phyloP scores from a whole-genome alignment of 2,888 invertebrate species.

The Aelia acuminata region DNA sequence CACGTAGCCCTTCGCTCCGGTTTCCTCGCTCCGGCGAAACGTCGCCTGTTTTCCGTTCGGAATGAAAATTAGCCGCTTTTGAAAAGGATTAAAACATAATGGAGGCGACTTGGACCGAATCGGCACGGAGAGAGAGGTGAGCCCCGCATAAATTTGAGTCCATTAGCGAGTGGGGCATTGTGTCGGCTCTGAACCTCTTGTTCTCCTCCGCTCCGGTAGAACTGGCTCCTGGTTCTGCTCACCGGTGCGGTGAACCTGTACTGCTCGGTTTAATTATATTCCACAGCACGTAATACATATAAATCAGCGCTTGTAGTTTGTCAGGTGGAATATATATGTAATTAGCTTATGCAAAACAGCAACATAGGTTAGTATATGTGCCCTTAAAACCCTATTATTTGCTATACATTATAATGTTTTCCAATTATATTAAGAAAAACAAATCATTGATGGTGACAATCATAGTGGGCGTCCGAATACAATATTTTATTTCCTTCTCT shows the following conservation, averaged over 20 bases:
- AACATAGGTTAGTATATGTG: too few species aligned
- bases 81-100: constrained; percentile 58
- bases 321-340: too few species aligned
- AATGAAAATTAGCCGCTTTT: constrained; percentile 52
- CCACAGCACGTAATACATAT: too few species aligned
- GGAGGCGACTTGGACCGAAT: constrained; percentile 45
- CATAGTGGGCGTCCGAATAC: too few species aligned
- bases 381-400: too few species aligned
- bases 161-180: not conserved
- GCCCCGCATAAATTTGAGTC: constrained; percentile 41
- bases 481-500: too few species aligned
- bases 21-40: constrained; percentile 17
- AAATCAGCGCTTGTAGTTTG: too few species aligned
- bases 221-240: not conserved
- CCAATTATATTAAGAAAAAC: too few species aligned
- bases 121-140: not conserved
- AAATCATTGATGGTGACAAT: too few species aligned
- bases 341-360: too few species aligned
- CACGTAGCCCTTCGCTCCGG: constrained; percentile 30
- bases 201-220: not conserved
- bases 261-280: not conserved
- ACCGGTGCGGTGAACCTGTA: not conserved
- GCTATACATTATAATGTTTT: too few species aligned
- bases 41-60: constrained; percentile 45
- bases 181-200: not conserved